These are phyloP conservation scores for Buceros bicornis DNA, from an alignment of 2,797 vertebrate species.

Conservation along the genomic window DNA sequence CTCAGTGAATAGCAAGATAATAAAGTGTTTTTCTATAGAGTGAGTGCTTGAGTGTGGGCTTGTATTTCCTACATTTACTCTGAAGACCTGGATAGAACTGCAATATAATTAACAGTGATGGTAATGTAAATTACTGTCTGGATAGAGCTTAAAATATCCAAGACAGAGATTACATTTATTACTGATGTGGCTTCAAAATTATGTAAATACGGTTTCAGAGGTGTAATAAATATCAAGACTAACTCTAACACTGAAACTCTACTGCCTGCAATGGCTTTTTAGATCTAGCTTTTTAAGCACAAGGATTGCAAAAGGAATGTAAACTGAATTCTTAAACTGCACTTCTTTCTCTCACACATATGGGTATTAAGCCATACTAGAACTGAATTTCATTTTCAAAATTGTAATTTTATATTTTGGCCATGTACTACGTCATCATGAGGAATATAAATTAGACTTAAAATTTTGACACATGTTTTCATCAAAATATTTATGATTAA, in stretches of 20 bases:
- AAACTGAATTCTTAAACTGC: neutral
- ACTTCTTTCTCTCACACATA: neutral
- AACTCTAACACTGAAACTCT: neutral
- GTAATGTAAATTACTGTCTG: neutral
- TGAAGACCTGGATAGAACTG: neutral
- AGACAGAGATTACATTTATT: neutral
- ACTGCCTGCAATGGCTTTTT: neutral
- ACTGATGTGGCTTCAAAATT: neutral
- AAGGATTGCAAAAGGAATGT: neutral
- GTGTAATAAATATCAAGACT: neutral
- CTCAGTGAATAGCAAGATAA: neutral
- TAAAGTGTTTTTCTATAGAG: neutral
- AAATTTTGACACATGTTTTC: neutral
- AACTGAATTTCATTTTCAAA: slow-evolving; percentile 10
- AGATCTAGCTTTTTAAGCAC: neutral
- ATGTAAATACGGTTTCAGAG: neutral
- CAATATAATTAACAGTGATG: neutral
- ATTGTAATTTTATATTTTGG: neutral
- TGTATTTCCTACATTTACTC: neutral
- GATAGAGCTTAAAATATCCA: neutral
- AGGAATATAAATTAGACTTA: slow-evolving; percentile 5
- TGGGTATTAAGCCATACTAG: neutral
- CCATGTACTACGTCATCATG: neutral
- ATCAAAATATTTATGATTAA: slow-evolving; percentile 8
- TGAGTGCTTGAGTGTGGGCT: neutral